These are phyloP conservation scores for Myiopsitta monachus DNA, from an alignment of 2,113 vertebrate species.

Conservation along the genomic window DNA sequence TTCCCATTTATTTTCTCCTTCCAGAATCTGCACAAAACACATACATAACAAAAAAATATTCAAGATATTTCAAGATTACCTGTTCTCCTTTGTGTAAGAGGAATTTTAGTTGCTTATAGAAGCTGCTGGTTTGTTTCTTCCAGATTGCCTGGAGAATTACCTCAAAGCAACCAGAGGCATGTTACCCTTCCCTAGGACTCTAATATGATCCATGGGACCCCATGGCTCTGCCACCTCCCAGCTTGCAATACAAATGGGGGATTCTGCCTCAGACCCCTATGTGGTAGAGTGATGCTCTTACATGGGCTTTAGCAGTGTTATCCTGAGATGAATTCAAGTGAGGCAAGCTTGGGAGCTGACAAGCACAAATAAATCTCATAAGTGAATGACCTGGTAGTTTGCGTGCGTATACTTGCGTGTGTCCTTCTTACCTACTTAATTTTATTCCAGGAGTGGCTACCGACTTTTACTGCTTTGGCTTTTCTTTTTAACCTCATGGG, in stretches of 20 bases:
- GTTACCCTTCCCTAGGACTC: not conserved
- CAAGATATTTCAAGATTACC: not conserved
- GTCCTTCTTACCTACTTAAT: constrained; percentile 62
- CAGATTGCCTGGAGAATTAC: not conserved
- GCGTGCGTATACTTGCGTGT: constrained; percentile 4
- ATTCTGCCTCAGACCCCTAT: not conserved
- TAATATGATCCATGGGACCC: not conserved
- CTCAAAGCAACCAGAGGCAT: not conserved
- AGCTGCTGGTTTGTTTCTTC: not conserved
- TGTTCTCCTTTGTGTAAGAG: not conserved
- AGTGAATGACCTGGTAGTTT: not conserved
- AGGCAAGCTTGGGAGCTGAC: not conserved
- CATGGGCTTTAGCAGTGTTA: not conserved
- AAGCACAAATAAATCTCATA: constrained; percentile 24
- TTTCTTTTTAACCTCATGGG: constrained; percentile 53
- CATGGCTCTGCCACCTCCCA: not conserved
- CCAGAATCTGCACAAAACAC: not conserved
- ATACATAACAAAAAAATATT: not conserved
- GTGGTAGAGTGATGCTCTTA: not conserved
- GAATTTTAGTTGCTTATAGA: not conserved
- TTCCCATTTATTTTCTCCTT: not conserved
- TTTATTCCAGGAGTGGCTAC: constrained; percentile 67
- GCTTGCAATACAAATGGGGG: not conserved
- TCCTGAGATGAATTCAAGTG: not conserved
- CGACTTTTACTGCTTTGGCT: constrained; percentile 37